These are phyloP conservation scores for Drosophila neonasuta DNA, from an alignment of 2,888 invertebrate genomes.

Conservation along the genomic window DNA sequence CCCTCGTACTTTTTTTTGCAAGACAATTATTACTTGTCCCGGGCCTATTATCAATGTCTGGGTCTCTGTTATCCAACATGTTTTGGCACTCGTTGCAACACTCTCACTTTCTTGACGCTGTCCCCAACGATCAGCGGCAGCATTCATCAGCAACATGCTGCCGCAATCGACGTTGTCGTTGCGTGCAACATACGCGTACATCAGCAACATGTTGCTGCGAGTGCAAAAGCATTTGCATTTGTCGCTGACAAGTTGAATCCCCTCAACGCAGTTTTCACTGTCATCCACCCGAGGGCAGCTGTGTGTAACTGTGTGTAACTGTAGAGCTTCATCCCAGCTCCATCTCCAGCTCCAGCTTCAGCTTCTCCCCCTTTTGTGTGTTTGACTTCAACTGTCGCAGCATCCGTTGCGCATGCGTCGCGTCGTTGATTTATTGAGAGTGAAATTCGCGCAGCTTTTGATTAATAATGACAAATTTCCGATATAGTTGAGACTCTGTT, in stretches of 20 bases:
- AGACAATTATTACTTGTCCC: slow-evolving; percentile 31
- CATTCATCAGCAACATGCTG: slow-evolving; percentile 21
- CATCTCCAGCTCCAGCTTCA: slow-evolving; percentile 9
- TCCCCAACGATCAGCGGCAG: slow-evolving; percentile 16
- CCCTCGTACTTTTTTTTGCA: slow-evolving; percentile 15
- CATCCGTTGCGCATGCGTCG: slow-evolving; percentile 41
- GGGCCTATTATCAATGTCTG: slow-evolving; percentile 42
- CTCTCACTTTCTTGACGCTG: slow-evolving; percentile 49
- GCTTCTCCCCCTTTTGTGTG: background rate
- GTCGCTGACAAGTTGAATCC: slow-evolving; percentile 55
- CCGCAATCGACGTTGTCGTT: background rate
- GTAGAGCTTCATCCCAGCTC: slow-evolving; percentile 2
- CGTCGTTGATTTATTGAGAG: slow-evolving; percentile 70
- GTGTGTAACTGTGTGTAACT: background rate
- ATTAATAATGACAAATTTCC: slow-evolving; percentile 77
- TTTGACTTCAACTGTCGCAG: slow-evolving; percentile 11
- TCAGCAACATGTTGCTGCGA: slow-evolving; percentile 40
- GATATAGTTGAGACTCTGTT: slow-evolving; percentile 11
- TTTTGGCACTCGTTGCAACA: slow-evolving; percentile 28
- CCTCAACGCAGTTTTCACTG: slow-evolving; percentile 67
- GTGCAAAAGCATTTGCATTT: slow-evolving; percentile 58
- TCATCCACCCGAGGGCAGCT: slow-evolving; percentile 59
- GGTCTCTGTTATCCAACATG: slow-evolving; percentile 41
- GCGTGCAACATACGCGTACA: background rate
- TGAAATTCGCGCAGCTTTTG: slow-evolving; percentile 68